These are phyloP conservation scores for Hypsibius dujardini DNA, from an alignment of 1,140 invertebrate genomes.

Conservation along the genomic window DNA sequence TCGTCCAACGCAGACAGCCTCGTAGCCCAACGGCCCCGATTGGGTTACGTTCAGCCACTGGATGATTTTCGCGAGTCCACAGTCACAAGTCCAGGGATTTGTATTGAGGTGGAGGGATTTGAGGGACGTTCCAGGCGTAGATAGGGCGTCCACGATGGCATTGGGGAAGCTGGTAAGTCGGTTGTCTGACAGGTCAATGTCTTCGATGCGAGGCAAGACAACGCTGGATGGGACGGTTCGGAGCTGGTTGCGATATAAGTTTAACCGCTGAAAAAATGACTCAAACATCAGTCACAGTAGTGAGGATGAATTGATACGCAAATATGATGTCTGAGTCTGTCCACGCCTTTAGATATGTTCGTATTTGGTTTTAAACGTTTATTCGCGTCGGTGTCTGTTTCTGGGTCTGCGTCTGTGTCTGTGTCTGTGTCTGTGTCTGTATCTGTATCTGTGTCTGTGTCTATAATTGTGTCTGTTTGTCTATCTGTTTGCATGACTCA, in stretches of 20 bases:
- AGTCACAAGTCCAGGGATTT: neutral
- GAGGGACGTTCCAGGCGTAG: neutral
- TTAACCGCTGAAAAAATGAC: constrained; percentile 1
- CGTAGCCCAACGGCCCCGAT: neutral
- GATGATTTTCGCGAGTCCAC: neutral
- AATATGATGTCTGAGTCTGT: too few species aligned
- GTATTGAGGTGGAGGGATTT: neutral
- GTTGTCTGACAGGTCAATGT: neutral
- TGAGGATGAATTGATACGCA: too few species aligned
- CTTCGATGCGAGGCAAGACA: neutral
- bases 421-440: too few species aligned
- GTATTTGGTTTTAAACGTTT: too few species aligned
- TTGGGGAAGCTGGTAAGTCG: neutral
- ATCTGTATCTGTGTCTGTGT: too few species aligned
- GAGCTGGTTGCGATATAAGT: neutral
- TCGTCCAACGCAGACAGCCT: neutral
- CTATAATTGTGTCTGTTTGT: too few species aligned
- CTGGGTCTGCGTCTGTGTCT: too few species aligned
- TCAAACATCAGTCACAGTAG: constrained; percentile 3
- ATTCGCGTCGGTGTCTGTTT: too few species aligned
- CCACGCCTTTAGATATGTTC: too few species aligned
- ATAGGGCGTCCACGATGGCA: neutral
- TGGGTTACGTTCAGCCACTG: neutral
- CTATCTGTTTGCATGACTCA: too few species aligned
- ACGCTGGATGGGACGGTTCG: neutral